Evolutionary conservation across 2,113 vertebrate species (phyloP).

Genomic region (Petrocephalus zakoni): DNA sequence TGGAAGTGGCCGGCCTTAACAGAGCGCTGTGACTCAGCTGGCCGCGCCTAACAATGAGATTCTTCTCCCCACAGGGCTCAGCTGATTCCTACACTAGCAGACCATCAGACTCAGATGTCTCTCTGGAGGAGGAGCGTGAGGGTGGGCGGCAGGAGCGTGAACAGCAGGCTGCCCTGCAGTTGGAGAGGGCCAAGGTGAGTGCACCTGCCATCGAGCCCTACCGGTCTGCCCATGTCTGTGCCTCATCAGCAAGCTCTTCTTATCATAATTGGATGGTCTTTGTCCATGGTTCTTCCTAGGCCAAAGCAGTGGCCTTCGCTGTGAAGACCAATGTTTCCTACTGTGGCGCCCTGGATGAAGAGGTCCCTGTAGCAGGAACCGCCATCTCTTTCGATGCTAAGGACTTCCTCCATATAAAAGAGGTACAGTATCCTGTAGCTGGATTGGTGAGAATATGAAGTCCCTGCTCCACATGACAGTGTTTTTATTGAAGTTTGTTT

Average conservation of each 20-base stretch:
- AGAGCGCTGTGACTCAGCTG: not conserved
- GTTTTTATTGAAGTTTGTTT: not conserved
- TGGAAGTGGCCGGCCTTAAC: not conserved
- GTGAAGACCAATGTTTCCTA: conserved; percentile 96
- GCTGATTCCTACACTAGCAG: conserved; percentile 98
- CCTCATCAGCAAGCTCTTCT: not conserved
- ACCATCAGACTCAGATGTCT: conserved; percentile 98
- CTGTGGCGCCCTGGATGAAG: conserved; percentile 90
- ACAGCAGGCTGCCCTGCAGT: conserved; percentile 87
- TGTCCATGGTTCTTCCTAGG: conserved; percentile 54
- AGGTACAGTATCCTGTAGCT: conserved; percentile 62
- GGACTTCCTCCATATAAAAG: conserved; percentile 98
- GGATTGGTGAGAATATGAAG: not conserved
- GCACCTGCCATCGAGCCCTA: rapidly evolving
- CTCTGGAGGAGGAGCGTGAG: conserved; percentile 94
- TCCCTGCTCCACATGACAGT: not conserved
- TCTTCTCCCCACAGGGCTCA: conserved; percentile 73
- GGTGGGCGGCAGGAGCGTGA: conserved; percentile 87
- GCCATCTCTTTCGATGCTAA: conserved; percentile 94
- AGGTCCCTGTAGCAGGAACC: conserved; percentile 89
- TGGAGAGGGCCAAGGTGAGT: conserved; percentile 90
- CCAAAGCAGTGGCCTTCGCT: conserved; percentile 89
- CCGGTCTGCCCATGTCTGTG: not conserved
- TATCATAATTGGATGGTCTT: not conserved
- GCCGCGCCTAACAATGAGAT: not conserved